Percentiles rank a stretch among this genome's conserved stretches.
These are phyloP conservation scores for Mystacides longicornis DNA, from an alignment of 2,888 invertebrate species.

Conservation along the genomic window DNA sequence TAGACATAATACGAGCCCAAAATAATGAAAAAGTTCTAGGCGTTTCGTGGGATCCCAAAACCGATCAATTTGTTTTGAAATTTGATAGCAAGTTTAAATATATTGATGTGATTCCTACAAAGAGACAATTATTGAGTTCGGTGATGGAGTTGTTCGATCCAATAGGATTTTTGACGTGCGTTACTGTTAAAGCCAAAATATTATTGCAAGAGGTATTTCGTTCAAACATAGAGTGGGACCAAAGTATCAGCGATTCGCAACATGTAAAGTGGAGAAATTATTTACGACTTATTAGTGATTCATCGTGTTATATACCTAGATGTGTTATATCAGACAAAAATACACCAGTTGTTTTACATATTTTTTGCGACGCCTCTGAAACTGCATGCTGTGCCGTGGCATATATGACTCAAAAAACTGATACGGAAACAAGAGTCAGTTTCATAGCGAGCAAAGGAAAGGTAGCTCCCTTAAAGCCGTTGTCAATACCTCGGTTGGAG, in stretches of 20 bases:
- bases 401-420: slow-evolving; percentile 6
- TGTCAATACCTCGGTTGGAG: slow-evolving; percentile 11
- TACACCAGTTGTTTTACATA: slow-evolving; percentile 9
- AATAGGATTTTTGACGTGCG: no score
- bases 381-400: slow-evolving; percentile 18
- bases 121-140: background rate
- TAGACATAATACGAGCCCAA: no score
- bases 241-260: background rate
- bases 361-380: slow-evolving; percentile 21
- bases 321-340: background rate
- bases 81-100: no score
- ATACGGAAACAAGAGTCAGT: background rate
- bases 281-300: background rate
- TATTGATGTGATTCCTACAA: no score
- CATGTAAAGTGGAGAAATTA: slow-evolving; percentile 1
- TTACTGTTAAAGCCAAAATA: no score
- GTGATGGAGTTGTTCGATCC: background rate
- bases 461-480: slow-evolving; percentile 12
- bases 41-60: background rate
- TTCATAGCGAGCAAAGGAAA: slow-evolving; percentile 4
- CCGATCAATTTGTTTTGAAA: no score
- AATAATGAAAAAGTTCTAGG: background rate
- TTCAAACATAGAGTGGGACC: background rate
- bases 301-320: background rate
- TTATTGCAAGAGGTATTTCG: background rate